A percentile compares a stretch with the other conserved stretches of the same genome.
Evolutionary conservation across 2,888 invertebrate species (phyloP).

Genomic region (Achlya flavicornis): DNA sequence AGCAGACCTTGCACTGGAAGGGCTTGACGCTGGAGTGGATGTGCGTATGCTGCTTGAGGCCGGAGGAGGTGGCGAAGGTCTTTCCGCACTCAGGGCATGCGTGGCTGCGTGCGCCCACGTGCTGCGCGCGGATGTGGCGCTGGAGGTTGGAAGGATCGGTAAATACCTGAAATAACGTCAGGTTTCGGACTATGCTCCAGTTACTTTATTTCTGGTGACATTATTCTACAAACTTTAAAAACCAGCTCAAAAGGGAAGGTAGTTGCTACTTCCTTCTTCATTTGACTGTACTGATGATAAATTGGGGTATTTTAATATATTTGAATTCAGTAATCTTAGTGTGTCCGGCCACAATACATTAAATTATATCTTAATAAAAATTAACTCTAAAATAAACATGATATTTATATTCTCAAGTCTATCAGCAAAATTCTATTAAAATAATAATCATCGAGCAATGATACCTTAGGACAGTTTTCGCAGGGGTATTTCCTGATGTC

Average conservation of each 20-base stretch:
- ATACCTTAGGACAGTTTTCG: slow-evolving; percentile 95
- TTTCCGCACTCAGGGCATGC: slow-evolving; percentile 99
- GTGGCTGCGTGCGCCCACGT: slow-evolving; percentile 98
- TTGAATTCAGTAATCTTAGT: neutral
- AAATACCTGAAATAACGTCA: slow-evolving; percentile 91
- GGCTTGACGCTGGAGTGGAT: slow-evolving; percentile 99
- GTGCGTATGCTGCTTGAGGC: slow-evolving; percentile 99
- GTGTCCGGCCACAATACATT: neutral
- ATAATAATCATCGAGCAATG: slow-evolving; percentile 33
- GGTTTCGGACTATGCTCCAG: slow-evolving; percentile 62
- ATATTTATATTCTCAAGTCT: neutral
- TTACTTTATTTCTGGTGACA: slow-evolving; percentile 1
- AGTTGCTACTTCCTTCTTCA: slow-evolving; percentile 7
- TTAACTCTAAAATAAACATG: neutral
- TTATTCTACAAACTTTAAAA: neutral
- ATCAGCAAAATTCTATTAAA: neutral
- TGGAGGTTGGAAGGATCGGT: slow-evolving; percentile 98
- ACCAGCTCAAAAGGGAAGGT: neutral
- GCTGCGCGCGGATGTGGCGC: slow-evolving; percentile 97
- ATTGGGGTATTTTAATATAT: neutral
- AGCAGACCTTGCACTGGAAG: slow-evolving; percentile 98
- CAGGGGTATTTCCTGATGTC: slow-evolving; percentile 94
- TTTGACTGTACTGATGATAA: neutral
- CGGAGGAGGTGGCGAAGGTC: slow-evolving; percentile 98
- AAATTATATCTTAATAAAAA: neutral